A percentile compares a stretch with the other conserved stretches of the same genome.
These are phyloP conservation scores for Actinia equina DNA, from an alignment of 64 coral and sea anemone genomes.

Conservation along the genomic window DNA sequence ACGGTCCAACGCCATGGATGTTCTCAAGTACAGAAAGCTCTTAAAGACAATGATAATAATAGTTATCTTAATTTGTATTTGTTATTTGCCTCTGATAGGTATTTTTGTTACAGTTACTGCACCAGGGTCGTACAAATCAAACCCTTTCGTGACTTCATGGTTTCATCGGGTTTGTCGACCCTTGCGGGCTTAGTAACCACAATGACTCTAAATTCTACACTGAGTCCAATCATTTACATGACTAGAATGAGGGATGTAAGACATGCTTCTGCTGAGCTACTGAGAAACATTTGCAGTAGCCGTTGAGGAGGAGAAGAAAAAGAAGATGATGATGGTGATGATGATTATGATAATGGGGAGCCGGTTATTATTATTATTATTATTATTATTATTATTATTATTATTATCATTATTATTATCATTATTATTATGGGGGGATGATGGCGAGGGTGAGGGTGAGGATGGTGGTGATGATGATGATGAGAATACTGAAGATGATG, in stretches of 20 bases:
- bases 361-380: too few species aligned
- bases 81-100: background rate
- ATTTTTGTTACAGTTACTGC: background rate
- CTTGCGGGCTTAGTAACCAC: background rate
- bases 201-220: background rate
- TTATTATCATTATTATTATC: too few species aligned
- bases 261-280: background rate
- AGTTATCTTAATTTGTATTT: background rate
- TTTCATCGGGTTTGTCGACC: background rate
- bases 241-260: background rate
- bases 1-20: background rate
- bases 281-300: background rate
- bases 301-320: background rate
- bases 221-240: background rate
- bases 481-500: too few species aligned
- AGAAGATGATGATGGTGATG: too few species aligned
- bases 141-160: background rate
- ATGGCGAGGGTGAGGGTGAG: too few species aligned
- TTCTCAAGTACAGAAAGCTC: slow-evolving; percentile 4
- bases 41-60: background rate
- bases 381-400: too few species aligned
- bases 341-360: too few species aligned
- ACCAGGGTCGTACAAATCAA: background rate
- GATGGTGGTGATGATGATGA: too few species aligned
- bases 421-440: too few species aligned